Evolutionary conservation across 2,888 invertebrate species (phyloP).

Genomic region (Catocala sponsa): DNA sequence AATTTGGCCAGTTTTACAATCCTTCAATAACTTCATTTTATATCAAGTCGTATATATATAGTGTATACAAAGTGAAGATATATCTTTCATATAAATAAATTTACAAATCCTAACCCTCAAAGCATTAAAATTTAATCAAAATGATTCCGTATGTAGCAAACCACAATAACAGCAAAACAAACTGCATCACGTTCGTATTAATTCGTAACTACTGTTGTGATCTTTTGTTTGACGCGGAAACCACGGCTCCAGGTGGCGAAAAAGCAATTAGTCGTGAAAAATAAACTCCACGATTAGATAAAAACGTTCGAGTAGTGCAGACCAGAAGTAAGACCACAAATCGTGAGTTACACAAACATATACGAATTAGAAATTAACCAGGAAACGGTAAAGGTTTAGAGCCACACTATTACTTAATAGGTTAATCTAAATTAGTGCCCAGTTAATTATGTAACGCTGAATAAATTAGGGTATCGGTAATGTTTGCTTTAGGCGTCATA

Average conservation of each 20-base stretch:
- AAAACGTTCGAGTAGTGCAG: not conserved
- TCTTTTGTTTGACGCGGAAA: constrained; percentile 1
- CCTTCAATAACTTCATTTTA: no score
- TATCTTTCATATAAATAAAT: no score
- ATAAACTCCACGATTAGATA: constrained; percentile 7
- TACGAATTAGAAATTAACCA: constrained; percentile 31
- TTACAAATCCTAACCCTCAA: no score
- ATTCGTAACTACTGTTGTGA: not conserved
- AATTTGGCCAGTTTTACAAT: no score
- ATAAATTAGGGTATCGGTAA: no score
- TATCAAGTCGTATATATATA: no score
- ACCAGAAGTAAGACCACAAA: constrained; percentile 28
- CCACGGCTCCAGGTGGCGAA: not conserved
- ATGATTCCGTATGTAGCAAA: no score
- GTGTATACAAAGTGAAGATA: no score
- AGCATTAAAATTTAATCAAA: no score
- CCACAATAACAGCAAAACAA: no score
- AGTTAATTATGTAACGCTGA: constrained; percentile 13
- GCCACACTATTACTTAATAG: constrained; percentile 39
- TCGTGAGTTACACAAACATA: constrained; percentile 47
- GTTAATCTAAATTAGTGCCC: constrained; percentile 46
- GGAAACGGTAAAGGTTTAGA: constrained; percentile 33
- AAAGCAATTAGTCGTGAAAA: constrained; percentile 8
- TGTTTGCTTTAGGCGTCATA: no score
- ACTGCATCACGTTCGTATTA: not conserved